phyloP scores from a whole-genome alignment of 2,888 invertebrate genomes.

The Acleris laterana region DNA sequence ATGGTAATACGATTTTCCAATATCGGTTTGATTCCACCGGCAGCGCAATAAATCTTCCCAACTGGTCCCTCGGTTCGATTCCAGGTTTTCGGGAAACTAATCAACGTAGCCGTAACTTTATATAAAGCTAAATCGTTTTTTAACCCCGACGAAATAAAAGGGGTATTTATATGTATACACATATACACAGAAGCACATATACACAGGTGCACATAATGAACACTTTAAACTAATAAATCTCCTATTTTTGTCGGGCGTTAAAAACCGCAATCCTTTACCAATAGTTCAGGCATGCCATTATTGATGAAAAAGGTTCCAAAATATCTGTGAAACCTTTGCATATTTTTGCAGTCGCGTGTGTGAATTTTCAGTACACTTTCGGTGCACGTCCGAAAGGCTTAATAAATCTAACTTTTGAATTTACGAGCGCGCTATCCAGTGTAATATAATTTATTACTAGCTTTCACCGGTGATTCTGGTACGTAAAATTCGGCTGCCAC shows the following conservation, averaged over 20 bases:
- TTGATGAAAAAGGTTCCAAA: not conserved
- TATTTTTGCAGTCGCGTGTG: not conserved
- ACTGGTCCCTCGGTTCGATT: slow-evolving; percentile 21
- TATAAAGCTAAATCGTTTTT: too few relatives aligned
- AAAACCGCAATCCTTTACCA: too few relatives aligned
- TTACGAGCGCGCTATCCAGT: slow-evolving; percentile 3
- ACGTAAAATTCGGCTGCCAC: too few relatives aligned
- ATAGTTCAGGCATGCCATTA: too few relatives aligned
- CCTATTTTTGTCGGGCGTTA: too few relatives aligned
- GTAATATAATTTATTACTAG: slow-evolving; percentile 5
- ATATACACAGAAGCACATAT: too few relatives aligned
- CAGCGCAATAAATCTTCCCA: slow-evolving; percentile 23
- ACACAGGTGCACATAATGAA: too few relatives aligned
- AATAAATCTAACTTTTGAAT: slow-evolving; percentile 4
- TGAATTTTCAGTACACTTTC: not conserved
- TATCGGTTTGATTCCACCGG: slow-evolving; percentile 26
- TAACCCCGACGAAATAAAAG: too few relatives aligned
- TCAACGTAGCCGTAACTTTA: too few relatives aligned
- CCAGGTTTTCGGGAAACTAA: slow-evolving; percentile 6
- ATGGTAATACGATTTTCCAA: slow-evolving; percentile 31
- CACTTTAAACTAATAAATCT: too few relatives aligned
- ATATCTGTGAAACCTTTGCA: not conserved
- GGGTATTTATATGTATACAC: too few relatives aligned
- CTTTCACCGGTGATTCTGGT: not conserved
- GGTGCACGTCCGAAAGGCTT: not conserved